A percentile compares a stretch with the other conserved stretches of the same genome.
Conservation (phyloP, 2,797 vertebrate species). For the Leptoclinus maculatus region DNA sequence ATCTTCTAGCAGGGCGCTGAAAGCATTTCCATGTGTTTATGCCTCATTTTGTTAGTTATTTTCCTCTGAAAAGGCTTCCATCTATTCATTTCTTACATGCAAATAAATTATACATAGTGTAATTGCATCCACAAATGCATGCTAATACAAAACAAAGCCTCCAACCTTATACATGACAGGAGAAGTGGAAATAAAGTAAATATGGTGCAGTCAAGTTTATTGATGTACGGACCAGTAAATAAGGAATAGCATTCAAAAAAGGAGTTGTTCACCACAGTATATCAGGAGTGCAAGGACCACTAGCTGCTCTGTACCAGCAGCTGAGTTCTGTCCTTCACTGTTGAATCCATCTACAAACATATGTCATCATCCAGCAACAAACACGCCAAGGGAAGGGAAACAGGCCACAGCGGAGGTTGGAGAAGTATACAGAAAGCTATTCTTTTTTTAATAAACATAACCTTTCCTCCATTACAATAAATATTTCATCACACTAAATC, state of each 20-base stretch:
- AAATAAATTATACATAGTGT: background rate
- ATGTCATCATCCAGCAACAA: conserved; percentile 50
- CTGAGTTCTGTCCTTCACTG: conserved; percentile 43
- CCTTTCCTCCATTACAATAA: conserved; percentile 67
- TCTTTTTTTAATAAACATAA: conserved; percentile 59
- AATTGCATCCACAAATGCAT: conserved; percentile 13
- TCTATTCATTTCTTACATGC: conserved; percentile 2
- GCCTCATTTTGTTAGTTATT: background rate
- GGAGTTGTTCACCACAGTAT: conserved; percentile 64
- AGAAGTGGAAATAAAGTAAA: conserved; percentile 53
- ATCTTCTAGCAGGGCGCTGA: conserved; percentile 20
- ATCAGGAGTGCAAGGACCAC: conserved; percentile 67
- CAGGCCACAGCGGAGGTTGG: conserved; percentile 57
- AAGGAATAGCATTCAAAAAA: conserved; percentile 71
- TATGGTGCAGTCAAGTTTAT: conserved; percentile 90
- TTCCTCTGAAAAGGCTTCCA: conserved; percentile 2
- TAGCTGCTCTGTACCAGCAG: conserved; percentile 61
- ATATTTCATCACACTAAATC: conserved; percentile 74
- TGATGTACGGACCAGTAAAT: conserved; percentile 88
- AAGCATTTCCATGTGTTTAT: conserved; percentile 26
- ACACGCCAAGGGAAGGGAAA: conserved; percentile 64
- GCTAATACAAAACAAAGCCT: background rate
- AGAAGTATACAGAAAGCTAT: conserved; percentile 68
- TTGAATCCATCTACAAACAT: conserved; percentile 49
- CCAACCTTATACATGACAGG: conserved; percentile 17